Evolutionary conservation across 1,140 invertebrate genomes (phyloP).

Genomic region (Propsilocerus akamusi): DNA sequence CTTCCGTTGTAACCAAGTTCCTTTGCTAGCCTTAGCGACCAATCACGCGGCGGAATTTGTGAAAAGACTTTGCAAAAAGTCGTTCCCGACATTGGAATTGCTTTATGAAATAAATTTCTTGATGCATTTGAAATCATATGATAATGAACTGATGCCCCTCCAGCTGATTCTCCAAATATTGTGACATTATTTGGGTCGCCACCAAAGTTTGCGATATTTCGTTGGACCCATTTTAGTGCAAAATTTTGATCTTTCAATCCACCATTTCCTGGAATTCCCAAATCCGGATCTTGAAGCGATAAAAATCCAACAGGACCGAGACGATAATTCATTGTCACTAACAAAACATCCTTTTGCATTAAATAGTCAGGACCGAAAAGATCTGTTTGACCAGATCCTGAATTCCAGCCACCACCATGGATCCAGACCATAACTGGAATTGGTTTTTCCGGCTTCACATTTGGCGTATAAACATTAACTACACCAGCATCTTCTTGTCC

Average conservation of each 20-base stretch:
- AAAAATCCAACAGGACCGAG: constrained; percentile 27
- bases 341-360: constrained; percentile 27
- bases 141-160: constrained; percentile 35
- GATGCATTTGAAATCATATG: constrained; percentile 23
- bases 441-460: constrained; percentile 12
- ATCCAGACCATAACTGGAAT: constrained; percentile 41
- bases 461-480: too few relatives aligned
- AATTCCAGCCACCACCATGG: constrained; percentile 36
- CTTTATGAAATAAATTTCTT: constrained; percentile 25
- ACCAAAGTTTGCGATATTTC: constrained; percentile 33
- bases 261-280: constrained; percentile 21
- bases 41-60: constrained; percentile 15
- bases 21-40: constrained; percentile 18
- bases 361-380: constrained; percentile 27
- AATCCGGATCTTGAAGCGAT: constrained; percentile 9
- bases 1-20: constrained; percentile 16
- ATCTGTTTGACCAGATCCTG: constrained; percentile 18
- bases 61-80: constrained; percentile 19
- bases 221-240: constrained; percentile 16
- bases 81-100: constrained; percentile 23
- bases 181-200: constrained; percentile 53
- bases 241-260: constrained; percentile 22
- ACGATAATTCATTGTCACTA: constrained; percentile 36
- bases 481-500: too few relatives aligned
- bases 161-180: constrained; percentile 53